Conservation (phyloP, 2,113 vertebrate species). For the Craseonycteris thonglongyai region DNA sequence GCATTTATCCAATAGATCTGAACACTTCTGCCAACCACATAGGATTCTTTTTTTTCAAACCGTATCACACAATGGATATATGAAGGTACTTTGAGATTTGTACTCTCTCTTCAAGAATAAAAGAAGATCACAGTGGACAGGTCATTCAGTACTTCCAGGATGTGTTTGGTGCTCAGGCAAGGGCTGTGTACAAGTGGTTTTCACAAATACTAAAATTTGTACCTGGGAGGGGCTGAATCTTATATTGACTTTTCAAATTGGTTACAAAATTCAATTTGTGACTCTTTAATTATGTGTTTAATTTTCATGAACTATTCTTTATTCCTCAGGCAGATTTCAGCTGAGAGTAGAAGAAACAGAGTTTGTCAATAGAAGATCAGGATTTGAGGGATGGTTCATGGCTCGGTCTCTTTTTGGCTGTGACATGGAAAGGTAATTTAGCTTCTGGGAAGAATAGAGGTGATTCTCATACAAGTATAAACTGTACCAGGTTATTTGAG, state of each 20-base stretch:
- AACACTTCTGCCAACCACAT: not conserved
- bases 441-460: not conserved
- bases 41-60: not conserved
- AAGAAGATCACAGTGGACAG: not conserved
- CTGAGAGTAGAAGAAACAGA: not conserved
- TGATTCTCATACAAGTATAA: not conserved
- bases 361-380: not conserved
- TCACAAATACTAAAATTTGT: not conserved
- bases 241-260: not conserved
- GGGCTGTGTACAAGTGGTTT: not conserved
- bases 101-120: not conserved
- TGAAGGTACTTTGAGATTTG: not conserved
- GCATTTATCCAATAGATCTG: not conserved
- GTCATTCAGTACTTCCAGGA: not conserved
- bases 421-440: not conserved
- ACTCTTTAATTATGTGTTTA: not conserved
- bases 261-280: not conserved
- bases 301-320: not conserved
- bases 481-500: not conserved
- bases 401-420: not conserved
- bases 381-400: not conserved
- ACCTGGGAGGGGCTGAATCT: not conserved
- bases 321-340: not conserved
- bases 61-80: not conserved
- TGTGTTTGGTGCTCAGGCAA: not conserved